Evolutionary conservation across 2,113 vertebrate species (phyloP).

Genomic region (Dunckerocampus dactyliophorus): DNA sequence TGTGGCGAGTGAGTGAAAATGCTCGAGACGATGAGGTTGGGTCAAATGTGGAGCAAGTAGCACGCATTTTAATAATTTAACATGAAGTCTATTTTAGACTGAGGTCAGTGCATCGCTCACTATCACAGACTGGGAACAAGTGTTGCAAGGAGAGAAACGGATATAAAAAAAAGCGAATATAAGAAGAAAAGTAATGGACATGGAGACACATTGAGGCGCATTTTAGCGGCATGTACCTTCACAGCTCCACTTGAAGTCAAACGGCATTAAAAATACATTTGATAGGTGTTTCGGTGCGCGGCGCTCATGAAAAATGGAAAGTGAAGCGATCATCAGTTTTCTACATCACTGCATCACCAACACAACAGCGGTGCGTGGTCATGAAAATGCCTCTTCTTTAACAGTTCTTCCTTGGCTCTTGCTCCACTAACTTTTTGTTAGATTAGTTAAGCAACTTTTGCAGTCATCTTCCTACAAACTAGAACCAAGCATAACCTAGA

Average conservation of each 20-base stretch:
- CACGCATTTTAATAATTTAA: slow-evolving; percentile 66
- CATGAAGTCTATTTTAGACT: slow-evolving; percentile 59
- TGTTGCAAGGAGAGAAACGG: slow-evolving; percentile 5
- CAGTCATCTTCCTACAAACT: too few species aligned
- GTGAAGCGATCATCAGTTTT: slow-evolving; percentile 23
- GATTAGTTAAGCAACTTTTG: too few species aligned
- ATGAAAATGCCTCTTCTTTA: not conserved
- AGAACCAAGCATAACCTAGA: too few species aligned
- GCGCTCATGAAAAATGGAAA: slow-evolving; percentile 35
- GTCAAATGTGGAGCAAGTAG: slow-evolving; percentile 35
- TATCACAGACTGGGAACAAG: slow-evolving; percentile 28
- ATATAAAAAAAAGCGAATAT: not conserved
- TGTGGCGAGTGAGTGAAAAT: slow-evolving; percentile 22
- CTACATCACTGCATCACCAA: not conserved
- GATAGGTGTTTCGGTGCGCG: slow-evolving; percentile 27
- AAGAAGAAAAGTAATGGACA: not conserved
- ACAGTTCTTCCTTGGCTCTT: not conserved
- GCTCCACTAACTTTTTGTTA: too few species aligned
- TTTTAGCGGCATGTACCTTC: slow-evolving; percentile 6
- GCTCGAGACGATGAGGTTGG: slow-evolving; percentile 25
- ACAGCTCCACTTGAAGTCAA: slow-evolving; percentile 25
- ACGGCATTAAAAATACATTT: slow-evolving; percentile 46
- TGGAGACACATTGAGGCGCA: not conserved
- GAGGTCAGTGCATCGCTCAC: slow-evolving; percentile 23
- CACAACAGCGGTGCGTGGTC: slow-evolving; percentile 1